These are phyloP conservation scores for Erebia epiphron DNA, from an alignment of 2,888 invertebrate species.

Conservation along the genomic window DNA sequence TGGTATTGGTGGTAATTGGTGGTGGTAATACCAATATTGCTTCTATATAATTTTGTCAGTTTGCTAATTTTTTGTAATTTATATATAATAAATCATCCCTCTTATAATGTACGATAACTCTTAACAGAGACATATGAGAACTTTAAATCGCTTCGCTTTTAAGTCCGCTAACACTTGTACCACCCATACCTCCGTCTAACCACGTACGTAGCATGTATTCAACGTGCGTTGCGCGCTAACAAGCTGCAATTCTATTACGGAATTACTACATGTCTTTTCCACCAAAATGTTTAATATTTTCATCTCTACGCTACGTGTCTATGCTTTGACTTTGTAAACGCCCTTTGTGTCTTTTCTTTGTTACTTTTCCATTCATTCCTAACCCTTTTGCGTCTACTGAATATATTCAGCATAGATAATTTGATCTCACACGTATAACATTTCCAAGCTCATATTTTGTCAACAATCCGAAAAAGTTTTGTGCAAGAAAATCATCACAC, in stretches of 20 bases:
- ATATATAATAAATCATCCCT: no score
- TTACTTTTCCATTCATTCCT: no score
- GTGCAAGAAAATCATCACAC: neutral
- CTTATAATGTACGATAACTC: neutral
- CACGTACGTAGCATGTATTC: slow-evolving; percentile 71
- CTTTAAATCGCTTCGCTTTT: slow-evolving; percentile 40
- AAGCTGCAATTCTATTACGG: slow-evolving; percentile 75
- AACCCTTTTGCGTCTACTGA: no score
- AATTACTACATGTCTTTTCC: slow-evolving; percentile 69
- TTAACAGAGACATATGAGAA: neutral
- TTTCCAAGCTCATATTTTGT: neutral
- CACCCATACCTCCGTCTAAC: slow-evolving; percentile 43
- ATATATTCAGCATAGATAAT: no score
- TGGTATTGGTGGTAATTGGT: no score
- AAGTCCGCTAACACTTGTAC: slow-evolving; percentile 44
- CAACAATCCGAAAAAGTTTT: neutral
- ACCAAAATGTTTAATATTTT: slow-evolving; percentile 54
- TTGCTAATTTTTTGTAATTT: no score
- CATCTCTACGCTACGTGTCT: slow-evolving; percentile 38
- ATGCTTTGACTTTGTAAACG: slow-evolving; percentile 12
- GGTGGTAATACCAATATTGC: no score
- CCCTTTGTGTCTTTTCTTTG: neutral
- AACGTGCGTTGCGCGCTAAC: slow-evolving; percentile 69
- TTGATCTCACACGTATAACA: no score
- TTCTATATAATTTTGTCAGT: no score